phyloP scores from a whole-genome alignment of 2,113 vertebrate genomes.

The Marcusenius ussheri region DNA sequence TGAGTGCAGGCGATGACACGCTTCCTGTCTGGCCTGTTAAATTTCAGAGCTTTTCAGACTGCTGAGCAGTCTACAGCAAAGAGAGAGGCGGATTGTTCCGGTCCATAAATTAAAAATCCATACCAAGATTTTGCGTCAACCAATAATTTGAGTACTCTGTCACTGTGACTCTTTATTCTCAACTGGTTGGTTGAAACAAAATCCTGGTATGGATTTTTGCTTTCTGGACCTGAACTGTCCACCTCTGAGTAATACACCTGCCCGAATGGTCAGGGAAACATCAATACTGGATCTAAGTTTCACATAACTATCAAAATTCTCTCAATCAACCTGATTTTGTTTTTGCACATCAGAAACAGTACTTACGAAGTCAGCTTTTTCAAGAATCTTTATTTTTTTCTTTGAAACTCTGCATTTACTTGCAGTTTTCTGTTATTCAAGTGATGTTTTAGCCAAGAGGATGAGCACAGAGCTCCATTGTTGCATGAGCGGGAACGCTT shows the following conservation, averaged over 20 bases:
- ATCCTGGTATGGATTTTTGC: neutral
- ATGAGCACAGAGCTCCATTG: neutral
- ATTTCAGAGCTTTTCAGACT: neutral
- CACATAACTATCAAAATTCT: neutral
- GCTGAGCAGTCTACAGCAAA: neutral
- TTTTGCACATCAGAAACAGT: neutral
- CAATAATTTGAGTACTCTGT: neutral
- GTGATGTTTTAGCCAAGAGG: neutral
- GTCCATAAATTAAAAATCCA: neutral
- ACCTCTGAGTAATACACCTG: neutral
- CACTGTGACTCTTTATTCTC: neutral
- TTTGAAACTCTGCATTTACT: neutral
- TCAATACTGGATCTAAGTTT: neutral
- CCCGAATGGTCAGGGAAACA: neutral
- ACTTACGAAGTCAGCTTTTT: neutral
- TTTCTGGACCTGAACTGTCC: neutral
- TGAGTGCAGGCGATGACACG: slow-evolving; percentile 51
- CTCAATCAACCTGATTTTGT: neutral
- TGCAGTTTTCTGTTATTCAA: neutral
- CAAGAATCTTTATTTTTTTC: neutral
- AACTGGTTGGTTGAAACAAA: neutral
- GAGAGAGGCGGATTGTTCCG: neutral
- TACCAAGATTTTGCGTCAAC: neutral
- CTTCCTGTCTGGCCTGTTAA: neutral
- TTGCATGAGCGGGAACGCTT: neutral